These are phyloP conservation scores for Monodelphis domestica DNA, from an alignment of 2,797 vertebrate species.

Conservation along the genomic window DNA sequence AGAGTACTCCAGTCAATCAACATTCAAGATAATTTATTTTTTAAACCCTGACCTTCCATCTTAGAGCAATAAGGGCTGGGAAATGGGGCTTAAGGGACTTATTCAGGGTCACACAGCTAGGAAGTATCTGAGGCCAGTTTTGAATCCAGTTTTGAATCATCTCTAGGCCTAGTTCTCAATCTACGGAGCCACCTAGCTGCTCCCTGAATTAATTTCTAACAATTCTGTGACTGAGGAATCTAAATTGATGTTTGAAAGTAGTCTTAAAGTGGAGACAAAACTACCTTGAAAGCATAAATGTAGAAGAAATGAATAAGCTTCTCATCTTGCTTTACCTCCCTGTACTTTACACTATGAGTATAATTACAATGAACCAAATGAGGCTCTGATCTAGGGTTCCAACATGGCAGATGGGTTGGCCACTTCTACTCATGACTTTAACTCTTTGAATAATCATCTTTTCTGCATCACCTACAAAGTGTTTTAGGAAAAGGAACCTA, in stretches of 20 bases:
- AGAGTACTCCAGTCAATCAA: background rate
- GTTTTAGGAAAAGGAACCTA: background rate
- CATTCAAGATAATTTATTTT: background rate
- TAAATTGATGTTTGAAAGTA: background rate
- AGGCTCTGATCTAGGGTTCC: too few relatives aligned
- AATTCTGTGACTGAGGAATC: background rate
- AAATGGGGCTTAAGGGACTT: too few relatives aligned
- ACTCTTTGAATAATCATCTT: background rate
- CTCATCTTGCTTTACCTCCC: background rate
- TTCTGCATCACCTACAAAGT: background rate
- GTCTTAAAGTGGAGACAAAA: background rate
- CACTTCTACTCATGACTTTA: background rate
- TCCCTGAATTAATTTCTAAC: too few relatives aligned
- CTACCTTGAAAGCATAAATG: background rate
- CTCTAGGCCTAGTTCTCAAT: too few relatives aligned
- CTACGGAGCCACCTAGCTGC: too few relatives aligned
- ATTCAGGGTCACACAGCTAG: too few relatives aligned
- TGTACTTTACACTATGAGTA: background rate
- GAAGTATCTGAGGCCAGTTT: too few relatives aligned
- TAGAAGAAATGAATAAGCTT: background rate
- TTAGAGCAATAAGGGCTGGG: too few relatives aligned
- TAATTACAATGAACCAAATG: background rate
- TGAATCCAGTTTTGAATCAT: too few relatives aligned
- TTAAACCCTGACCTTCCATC: too few relatives aligned
- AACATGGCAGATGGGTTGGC: background rate